Evolutionary conservation across 2,797 vertebrate genomes (phyloP), one percentile per base, ranked within the genome.

Genomic region (Phalanger gymnotis): DNA sequence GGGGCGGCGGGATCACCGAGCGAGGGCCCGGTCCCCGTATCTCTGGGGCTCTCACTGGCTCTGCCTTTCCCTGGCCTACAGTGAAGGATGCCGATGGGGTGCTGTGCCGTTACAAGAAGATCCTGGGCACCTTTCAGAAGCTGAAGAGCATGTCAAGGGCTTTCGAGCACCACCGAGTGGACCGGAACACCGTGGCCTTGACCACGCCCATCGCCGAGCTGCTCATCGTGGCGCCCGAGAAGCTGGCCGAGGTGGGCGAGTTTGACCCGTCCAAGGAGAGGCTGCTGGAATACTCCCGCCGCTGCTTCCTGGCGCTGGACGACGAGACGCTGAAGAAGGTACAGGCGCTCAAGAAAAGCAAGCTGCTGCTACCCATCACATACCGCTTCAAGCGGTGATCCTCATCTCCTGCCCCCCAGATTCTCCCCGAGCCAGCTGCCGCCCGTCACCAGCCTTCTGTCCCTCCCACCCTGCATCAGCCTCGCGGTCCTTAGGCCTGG

Each of bases 101-200:
- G n/a, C 98, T 99, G 58, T 99, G 99, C 97, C 99, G 99, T 95
- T 99, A 99, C 98, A 99, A 99, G 98, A 99, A 99, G 98, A 99
- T 99, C 97, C 98, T 99, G 61, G 99, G 99, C 92, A 99, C 99
- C 28, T 99, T 99, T 98, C 99, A 99, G 98, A 99, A 99, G 94
- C 98, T 99, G 93, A 99, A 99, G 98, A 99, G 99, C 97, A 99
- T 99, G 99, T 99, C 99, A 1, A 99, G 99, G 97, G 99, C 99
- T 94, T 99, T 99, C 51, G 99, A 99, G 96, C 99, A 99, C 97
- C 99, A 99, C 53, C 99, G 99, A 0, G 99, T 99, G 58, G 99
- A 99, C 97, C 99, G 99, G 81, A 99, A 99, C 98, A 99, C 99
- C 0, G 99, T 99, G 97, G 99, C 99, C 2, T 99, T 99, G 90